A percentile compares a stretch with the other conserved stretches of the same genome.
Evolutionary conservation across 92 coral and sea anemone genomes (phyloP).

Genomic region (Nematostella vectensis): DNA sequence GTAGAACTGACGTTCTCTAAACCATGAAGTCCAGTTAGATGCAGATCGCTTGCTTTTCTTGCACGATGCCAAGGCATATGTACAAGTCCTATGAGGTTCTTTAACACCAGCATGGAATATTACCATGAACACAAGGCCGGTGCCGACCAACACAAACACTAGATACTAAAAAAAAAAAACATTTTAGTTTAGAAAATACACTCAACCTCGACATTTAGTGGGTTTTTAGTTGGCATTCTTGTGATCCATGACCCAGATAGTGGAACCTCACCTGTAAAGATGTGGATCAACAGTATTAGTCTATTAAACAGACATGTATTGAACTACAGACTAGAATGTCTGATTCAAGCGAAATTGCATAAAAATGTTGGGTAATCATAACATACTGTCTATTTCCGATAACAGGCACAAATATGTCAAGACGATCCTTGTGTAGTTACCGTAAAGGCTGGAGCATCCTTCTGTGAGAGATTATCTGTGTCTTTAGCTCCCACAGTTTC

Average conservation of each 20-base stretch:
- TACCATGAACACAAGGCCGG: slow-evolving; percentile 72
- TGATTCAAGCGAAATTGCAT: no score
- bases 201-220: no score
- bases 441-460: slow-evolving; percentile 74
- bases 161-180: slow-evolving; percentile 42
- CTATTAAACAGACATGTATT: no score
- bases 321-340: no score
- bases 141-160: slow-evolving; percentile 66
- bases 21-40: slow-evolving; percentile 77
- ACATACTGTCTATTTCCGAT: no score
- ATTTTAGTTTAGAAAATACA: not conserved
- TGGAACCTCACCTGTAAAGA: no score
- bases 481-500: slow-evolving; percentile 18
- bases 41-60: slow-evolving; percentile 64
- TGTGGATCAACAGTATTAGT: not conserved
- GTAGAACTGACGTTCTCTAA: slow-evolving; percentile 74
- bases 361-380: no score
- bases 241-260: no score
- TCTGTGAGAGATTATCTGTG: slow-evolving; percentile 22
- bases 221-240: no score
- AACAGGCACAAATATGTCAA: no score
- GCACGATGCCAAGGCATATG: slow-evolving; percentile 31
- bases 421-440: no score
- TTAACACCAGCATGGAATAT: slow-evolving; percentile 75
- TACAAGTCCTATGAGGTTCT: slow-evolving; percentile 62